Conservation (phyloP, 2,113 vertebrate species). For the Herpailurus yagouaroundi region DNA sequence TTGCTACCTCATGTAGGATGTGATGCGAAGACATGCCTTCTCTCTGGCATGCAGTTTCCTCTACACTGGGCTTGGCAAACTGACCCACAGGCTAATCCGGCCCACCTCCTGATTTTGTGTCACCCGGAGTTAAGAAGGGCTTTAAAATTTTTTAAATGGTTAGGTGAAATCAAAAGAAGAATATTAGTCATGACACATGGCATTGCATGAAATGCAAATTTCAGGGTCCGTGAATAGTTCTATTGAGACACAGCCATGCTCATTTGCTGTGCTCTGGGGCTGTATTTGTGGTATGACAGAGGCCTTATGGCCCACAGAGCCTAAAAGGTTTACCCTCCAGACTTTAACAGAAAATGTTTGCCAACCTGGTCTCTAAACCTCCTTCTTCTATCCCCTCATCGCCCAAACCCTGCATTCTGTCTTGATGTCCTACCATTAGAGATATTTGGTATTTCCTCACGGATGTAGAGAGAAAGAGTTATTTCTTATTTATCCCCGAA, state of each 20-base stretch:
- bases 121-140: background rate
- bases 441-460: background rate
- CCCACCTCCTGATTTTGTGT: background rate
- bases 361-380: background rate
- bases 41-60: background rate
- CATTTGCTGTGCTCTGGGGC: background rate
- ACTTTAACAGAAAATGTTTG: background rate
- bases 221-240: background rate
- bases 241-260: background rate
- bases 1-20: background rate
- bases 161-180: background rate
- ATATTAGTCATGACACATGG: background rate
- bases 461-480: background rate
- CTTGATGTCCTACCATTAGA: constrained; percentile 37
- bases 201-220: background rate
- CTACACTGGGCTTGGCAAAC: background rate
- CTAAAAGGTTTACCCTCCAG: background rate
- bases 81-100: background rate
- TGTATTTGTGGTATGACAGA: background rate
- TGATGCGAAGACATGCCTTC: background rate
- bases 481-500: constrained; percentile 28
- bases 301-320: background rate
- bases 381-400: background rate
- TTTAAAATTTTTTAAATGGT: background rate
- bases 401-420: background rate